Evolutionary conservation across 2,113 vertebrate genomes (phyloP).

Genomic region (Xenopus laevis): DNA sequence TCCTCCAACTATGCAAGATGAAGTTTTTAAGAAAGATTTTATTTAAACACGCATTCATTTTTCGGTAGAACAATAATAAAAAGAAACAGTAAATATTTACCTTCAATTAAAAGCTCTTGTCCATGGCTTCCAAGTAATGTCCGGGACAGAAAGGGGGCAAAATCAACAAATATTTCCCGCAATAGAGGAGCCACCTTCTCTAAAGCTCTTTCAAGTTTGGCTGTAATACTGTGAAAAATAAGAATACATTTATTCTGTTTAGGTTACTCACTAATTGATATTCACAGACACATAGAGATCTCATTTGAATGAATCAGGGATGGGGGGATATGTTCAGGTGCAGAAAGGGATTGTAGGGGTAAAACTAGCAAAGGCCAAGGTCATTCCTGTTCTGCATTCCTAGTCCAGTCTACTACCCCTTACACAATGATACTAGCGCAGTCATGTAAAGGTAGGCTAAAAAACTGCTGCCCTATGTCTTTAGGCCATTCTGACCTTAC

Average conservation of each 20-base stretch:
- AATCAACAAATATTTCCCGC: conserved; percentile 97
- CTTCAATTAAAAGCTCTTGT: conserved; percentile 97
- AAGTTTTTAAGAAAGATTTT: no score
- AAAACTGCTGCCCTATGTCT: no score
- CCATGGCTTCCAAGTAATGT: conserved; percentile 94
- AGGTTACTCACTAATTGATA: background rate
- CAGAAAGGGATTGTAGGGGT: no score
- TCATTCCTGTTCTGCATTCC: no score
- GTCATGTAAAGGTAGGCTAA: no score
- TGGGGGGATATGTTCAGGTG: background rate
- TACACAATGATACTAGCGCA: no score
- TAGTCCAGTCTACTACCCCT: no score
- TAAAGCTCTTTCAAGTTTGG: conserved; percentile 92
- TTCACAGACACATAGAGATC: background rate
- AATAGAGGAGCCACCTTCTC: conserved; percentile 95
- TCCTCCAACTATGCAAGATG: no score
- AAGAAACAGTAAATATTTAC: conserved; percentile 54
- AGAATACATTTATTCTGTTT: conserved; percentile 21
- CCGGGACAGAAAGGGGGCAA: conserved; percentile 93
- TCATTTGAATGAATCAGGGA: background rate
- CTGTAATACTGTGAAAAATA: conserved; percentile 83
- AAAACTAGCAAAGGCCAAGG: no score
- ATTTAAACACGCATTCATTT: no score
- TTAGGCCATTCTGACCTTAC: no score
- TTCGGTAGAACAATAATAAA: no score